Percentiles rank a stretch among this genome's conserved stretches.
These are phyloP conservation scores for Heliconius melpomene DNA, from an alignment of 1,140 invertebrate species.

Conservation along the genomic window DNA sequence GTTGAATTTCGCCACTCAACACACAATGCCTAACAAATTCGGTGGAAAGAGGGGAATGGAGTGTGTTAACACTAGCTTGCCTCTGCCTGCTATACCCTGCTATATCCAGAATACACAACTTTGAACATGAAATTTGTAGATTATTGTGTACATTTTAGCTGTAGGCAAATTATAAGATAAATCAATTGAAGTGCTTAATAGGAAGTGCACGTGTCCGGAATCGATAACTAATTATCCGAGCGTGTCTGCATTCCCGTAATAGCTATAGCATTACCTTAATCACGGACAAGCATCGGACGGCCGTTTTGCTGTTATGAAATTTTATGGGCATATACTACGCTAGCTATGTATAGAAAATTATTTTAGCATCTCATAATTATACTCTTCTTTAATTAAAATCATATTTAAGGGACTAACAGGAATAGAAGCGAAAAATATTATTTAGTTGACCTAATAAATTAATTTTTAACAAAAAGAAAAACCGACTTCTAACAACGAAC, in stretches of 20 bases:
- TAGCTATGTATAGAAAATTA: background rate
- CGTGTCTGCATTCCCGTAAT: constrained; percentile 32
- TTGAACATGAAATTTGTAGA: background rate
- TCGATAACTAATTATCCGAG: constrained; percentile 40
- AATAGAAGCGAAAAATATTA: background rate
- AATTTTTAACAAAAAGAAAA: no score
- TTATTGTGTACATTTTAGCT: background rate
- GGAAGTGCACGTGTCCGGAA: constrained; percentile 34
- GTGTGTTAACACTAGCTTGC: no score
- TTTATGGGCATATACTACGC: constrained; percentile 10
- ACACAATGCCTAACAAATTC: no score
- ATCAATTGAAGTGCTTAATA: constrained; percentile 29
- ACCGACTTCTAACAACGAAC: no score
- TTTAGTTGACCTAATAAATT: no score
- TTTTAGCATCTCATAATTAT: background rate
- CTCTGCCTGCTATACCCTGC: no score
- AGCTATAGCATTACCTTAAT: constrained; percentile 41
- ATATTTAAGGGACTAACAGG: background rate
- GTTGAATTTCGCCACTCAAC: no score
- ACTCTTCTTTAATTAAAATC: background rate
- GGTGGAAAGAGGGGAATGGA: no score
- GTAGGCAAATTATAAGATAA: constrained; percentile 13
- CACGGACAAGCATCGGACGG: constrained; percentile 32
- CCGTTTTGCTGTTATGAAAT: constrained; percentile 28
- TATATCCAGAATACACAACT: background rate